These are phyloP conservation scores for Pherbina coryleti DNA, from an alignment of 2,888 invertebrate genomes.

Conservation along the genomic window DNA sequence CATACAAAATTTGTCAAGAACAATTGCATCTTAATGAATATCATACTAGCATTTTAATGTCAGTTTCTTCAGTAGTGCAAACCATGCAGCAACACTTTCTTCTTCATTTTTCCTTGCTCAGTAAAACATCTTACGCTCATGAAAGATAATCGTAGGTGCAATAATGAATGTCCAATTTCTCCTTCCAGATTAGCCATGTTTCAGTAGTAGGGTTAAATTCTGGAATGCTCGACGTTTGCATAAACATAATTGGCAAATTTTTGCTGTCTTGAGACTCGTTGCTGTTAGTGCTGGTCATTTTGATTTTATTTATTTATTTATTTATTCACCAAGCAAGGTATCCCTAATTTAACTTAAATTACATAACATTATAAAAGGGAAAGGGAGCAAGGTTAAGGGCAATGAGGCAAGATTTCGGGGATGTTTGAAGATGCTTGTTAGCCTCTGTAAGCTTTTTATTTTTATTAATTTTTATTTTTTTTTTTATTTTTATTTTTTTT, in stretches of 20 bases:
- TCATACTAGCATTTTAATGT: constrained; percentile 11
- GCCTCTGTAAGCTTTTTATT: too few relatives aligned
- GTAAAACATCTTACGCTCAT: constrained; percentile 1
- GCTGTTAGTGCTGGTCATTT: too few relatives aligned
- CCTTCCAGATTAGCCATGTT: constrained; percentile 6
- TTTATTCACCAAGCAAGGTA: too few relatives aligned
- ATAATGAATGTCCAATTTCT: constrained; percentile 6
- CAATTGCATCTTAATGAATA: background rate
- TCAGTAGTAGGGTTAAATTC: background rate
- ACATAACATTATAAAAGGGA: too few relatives aligned
- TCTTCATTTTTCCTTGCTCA: background rate
- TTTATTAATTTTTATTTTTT: too few relatives aligned
- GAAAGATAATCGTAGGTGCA: constrained; percentile 1
- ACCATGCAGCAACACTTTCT: background rate
- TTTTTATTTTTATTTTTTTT: too few relatives aligned
- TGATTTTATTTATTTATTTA: too few relatives aligned
- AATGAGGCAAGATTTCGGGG: too few relatives aligned
- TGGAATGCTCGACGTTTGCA: background rate
- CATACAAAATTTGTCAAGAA: constrained; percentile 5
- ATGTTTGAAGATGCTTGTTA: too few relatives aligned
- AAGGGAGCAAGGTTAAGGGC: too few relatives aligned
- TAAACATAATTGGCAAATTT: background rate
- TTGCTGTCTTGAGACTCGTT: background rate
- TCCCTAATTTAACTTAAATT: too few relatives aligned
- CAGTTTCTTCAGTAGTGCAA: background rate